Percentiles rank a stretch among this genome's conserved stretches.
Conservation (phyloP, 2,797 vertebrate species). For the Peromyscus eremicus region DNA sequence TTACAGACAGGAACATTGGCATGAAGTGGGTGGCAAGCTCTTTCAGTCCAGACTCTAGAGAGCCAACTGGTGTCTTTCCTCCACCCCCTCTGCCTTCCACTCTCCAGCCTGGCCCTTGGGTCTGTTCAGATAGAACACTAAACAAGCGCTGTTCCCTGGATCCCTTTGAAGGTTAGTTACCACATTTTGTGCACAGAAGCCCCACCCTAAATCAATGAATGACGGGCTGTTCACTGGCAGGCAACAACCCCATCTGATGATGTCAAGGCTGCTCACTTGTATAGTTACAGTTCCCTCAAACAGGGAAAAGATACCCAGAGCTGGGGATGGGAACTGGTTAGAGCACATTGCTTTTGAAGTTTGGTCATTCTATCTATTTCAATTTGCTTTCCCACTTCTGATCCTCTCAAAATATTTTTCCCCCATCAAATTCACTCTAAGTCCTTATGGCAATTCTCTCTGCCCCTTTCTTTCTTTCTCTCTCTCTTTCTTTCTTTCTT, state of each 20-base stretch:
- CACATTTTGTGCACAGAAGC: not conserved
- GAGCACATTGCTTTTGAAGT: not conserved
- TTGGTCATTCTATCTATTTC: not conserved
- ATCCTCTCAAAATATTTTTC: not conserved
- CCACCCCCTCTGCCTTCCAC: not conserved
- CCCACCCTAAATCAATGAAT: not conserved
- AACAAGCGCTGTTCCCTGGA: not conserved
- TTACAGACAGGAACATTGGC: not conserved
- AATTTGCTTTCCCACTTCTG: not conserved
- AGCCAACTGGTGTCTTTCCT: not conserved
- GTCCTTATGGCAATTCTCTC: not conserved
- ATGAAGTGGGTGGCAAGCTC: not conserved
- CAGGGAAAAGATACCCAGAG: not conserved
- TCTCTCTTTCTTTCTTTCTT: too few species aligned
- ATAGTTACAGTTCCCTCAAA: not conserved
- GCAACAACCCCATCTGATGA: not conserved
- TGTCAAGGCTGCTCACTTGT: not conserved
- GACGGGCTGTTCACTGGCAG: not conserved
- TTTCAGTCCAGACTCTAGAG: not conserved
- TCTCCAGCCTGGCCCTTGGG: not conserved
- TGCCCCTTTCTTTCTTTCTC: too few species aligned
- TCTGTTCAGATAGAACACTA: not conserved
- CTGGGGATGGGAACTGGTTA: not conserved
- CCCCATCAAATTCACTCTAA: not conserved
- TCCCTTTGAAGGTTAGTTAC: not conserved